A percentile compares a stretch with the other conserved stretches of the same genome.
These are phyloP conservation scores for Aporophyla lueneburgensis DNA, from an alignment of 2,888 invertebrate species.

Conservation along the genomic window DNA sequence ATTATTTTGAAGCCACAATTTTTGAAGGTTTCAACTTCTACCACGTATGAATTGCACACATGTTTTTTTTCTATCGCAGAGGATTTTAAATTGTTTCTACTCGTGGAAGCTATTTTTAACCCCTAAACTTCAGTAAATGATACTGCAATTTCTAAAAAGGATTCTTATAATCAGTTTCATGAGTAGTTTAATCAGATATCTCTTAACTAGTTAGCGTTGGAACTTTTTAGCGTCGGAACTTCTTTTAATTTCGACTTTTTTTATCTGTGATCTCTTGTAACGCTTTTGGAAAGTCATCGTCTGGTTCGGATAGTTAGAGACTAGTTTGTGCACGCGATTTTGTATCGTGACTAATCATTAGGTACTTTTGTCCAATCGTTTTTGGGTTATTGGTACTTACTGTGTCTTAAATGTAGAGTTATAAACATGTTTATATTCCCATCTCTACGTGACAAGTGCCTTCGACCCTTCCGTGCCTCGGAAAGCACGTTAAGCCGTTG, in stretches of 20 bases:
- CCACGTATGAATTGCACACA: no score
- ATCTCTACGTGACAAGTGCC: no score
- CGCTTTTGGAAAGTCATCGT: constrained; percentile 58
- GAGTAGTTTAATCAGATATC: constrained; percentile 51
- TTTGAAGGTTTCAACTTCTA: no score
- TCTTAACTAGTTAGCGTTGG: constrained; percentile 28
- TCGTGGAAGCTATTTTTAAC: no score
- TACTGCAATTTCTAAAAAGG: neutral
- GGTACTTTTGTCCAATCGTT: constrained; percentile 6
- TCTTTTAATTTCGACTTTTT: constrained; percentile 43
- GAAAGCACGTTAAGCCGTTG: no score
- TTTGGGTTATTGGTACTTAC: neutral
- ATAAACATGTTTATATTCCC: no score
- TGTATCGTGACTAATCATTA: neutral
- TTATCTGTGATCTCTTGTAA: constrained; percentile 51
- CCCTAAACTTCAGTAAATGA: no score
- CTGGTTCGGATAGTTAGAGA: constrained; percentile 1
- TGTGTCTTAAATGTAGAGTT: no score
- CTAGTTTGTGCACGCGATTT: constrained; percentile 36
- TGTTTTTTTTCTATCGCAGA: no score
- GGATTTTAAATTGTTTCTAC: no score
- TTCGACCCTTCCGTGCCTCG: no score
- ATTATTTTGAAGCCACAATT: no score
- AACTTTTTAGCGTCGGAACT: constrained; percentile 45
- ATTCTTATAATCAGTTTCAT: neutral